Evolutionary conservation across 2,888 invertebrate species (phyloP).

Genomic region (Allophyes oxyacanthae): DNA sequence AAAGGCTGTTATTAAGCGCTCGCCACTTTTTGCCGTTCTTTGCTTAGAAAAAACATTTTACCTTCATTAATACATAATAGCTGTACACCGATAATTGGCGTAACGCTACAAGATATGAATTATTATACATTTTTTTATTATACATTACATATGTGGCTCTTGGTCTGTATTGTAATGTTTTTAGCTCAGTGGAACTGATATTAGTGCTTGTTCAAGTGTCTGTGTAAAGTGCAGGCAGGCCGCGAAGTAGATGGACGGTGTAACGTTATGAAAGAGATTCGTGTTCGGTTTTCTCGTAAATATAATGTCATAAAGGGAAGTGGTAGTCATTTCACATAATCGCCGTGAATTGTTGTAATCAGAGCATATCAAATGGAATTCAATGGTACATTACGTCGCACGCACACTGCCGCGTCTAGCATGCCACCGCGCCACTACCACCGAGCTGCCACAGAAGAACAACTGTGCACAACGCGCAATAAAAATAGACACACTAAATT

Average conservation of each 20-base stretch:
- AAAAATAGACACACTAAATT: too few relatives aligned
- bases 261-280: slow-evolving; percentile 9
- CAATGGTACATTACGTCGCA: slow-evolving; percentile 43
- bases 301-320: slow-evolving; percentile 39
- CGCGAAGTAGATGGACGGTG: background rate
- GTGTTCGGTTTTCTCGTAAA: slow-evolving; percentile 29
- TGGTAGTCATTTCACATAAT: slow-evolving; percentile 37
- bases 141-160: slow-evolving; percentile 7
- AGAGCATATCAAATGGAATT: slow-evolving; percentile 53
- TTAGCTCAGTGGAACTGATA: background rate
- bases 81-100: slow-evolving; percentile 1
- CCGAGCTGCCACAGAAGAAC: too few relatives aligned
- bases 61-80: slow-evolving; percentile 8
- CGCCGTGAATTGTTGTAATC: slow-evolving; percentile 48
- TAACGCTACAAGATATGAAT: slow-evolving; percentile 8
- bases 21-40: slow-evolving; percentile 17
- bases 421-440: too few relatives aligned
- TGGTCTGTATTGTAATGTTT: slow-evolving; percentile 11
- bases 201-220: slow-evolving; percentile 21
- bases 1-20: slow-evolving; percentile 16
- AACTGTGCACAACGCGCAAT: too few relatives aligned
- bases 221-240: background rate
- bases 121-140: slow-evolving; percentile 3
- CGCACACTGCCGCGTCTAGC: slow-evolving; percentile 7
- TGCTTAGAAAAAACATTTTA: slow-evolving; percentile 18